Evolutionary conservation across 2,113 vertebrate species (phyloP), one percentile per base, ranked within the genome.

Genomic region (Ctenodactylus gundi): DNA sequence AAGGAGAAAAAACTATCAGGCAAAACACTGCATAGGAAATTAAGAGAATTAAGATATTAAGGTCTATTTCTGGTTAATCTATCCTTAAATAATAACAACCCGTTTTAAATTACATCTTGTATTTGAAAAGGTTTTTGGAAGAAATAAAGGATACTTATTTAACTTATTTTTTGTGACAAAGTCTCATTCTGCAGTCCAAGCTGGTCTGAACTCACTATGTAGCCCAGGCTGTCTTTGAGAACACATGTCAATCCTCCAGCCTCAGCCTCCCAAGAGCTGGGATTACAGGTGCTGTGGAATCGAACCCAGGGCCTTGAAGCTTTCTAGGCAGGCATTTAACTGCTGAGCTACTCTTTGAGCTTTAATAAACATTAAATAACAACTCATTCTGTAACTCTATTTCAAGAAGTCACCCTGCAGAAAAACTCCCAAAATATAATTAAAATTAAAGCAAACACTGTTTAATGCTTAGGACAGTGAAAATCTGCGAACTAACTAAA

Each of bases 21-120:
- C 53, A 89, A 94, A 97, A 72, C 44, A 87, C 64, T 21, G 18
- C 17, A 81, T 51, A 93, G 65, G 57, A 85, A 91, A 93, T 94
- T 89, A 90, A 90, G 85, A 91, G 46, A 94, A 91, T 53, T 78
- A 94, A 90, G 84, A 91, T 86, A n/a, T 51, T 93, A 92, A 93
- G 46, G 60, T 65, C 27, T 85, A 86, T 90, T 96, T 96, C 46
- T 90, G 46, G 39, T 73, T 90, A 85, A 85, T 91, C 44, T 88
- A 57, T 14, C 41, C 88, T 91, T 91, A 86, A 95, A 88, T 46
- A 96, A 96, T 88, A 31, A 12, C 46, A 96, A 80, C 7, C 21
- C 14, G 65, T 83, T 84, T 90, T 96, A 93, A 88, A 90, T 89
- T 85, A 80, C 6, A 91, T 64, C 82, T 86, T 70, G 64, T 58